Base-by-base conservation (phyloP, 2,888 invertebrate species). In the Thymelicus acteon region DNA sequence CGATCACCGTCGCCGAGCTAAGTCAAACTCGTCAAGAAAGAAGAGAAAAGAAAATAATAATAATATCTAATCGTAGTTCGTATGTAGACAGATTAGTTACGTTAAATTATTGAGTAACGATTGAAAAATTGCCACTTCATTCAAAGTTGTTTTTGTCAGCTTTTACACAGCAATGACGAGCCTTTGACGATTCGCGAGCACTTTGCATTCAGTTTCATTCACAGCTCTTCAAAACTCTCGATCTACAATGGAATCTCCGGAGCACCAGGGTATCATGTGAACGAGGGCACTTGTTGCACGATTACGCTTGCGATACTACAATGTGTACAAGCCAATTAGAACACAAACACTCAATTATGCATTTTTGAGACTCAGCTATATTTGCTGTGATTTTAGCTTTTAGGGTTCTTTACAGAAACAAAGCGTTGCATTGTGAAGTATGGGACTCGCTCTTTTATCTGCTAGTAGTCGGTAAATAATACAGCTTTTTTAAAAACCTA, bases 181-280 rank as follows among this genome's bases (percentile, higher is more conserved):
- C 37, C 58, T 58, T 58, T 58, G 39, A 58, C 31, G n/a, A 37
- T 58, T 58, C 24, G 37, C 37, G 58, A 58, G 13, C 58, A 54
- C 39, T 58, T 58, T 58, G 39, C 39, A 7, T 58, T 39, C 39
- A 58, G 58, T 58, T 58, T 58, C 37, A 58, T 58, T 58, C 58
- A 58, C 37, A 58, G 58, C 58, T 37, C 58, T 58, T 58, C n/a
- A 58, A n/a, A 58, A 58, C 58, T 58, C 58, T 58, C 58, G 37
- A 58, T 58, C 58, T 58, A 58, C 58, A 58, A 58, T 58, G 39
- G 58, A 31, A 58, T n/a, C 58, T 58, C 58, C n/a, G 37, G n/a
- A 58, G 37, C 58, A 37, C 37, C 58, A 58, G 58, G 58, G 58
- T 58, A 58, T 58, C 58, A 39, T 39, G 3, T 58, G 58, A 58